Percentiles rank a stretch among this genome's conserved stretches.
These are phyloP conservation scores for Chionomys nivalis DNA, from an alignment of 2,113 vertebrate genomes.

Conservation along the genomic window DNA sequence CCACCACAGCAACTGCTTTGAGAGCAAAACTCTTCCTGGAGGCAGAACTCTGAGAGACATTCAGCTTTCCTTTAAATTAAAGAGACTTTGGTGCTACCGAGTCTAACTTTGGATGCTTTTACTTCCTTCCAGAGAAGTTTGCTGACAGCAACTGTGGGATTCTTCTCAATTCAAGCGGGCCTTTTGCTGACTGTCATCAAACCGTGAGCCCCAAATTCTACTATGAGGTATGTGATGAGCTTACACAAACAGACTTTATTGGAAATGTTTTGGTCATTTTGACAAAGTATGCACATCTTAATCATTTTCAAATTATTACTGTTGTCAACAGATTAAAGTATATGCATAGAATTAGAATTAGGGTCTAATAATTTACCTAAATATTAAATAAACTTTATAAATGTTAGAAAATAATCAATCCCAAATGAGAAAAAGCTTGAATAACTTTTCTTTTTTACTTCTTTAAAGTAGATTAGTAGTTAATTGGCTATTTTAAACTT, in stretches of 20 bases:
- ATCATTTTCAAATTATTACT: neutral
- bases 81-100: neutral
- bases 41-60: neutral
- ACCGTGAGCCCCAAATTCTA: conserved; percentile 83
- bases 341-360: conserved; percentile 9
- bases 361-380: conserved; percentile 24
- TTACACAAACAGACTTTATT: neutral
- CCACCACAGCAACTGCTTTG: neutral
- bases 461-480: neutral
- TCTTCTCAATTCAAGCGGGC: conserved; percentile 83
- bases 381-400: conserved; percentile 8
- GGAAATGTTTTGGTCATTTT: neutral
- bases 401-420: neutral
- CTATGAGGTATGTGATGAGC: conserved; percentile 74
- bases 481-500: neutral
- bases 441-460: neutral
- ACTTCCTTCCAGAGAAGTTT: conserved; percentile 85
- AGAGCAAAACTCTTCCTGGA: neutral
- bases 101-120: neutral
- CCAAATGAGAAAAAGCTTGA: neutral
- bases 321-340: neutral
- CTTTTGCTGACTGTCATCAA: conserved; percentile 87
- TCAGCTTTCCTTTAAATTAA: neutral
- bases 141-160: conserved; percentile 85
- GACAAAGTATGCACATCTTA: neutral